Percentiles rank a stretch among this genome's conserved stretches.
These are phyloP conservation scores for Crambe crambe DNA, from an alignment of 37 sponge, comb jelly and placozoan genomes.

Conservation along the genomic window DNA sequence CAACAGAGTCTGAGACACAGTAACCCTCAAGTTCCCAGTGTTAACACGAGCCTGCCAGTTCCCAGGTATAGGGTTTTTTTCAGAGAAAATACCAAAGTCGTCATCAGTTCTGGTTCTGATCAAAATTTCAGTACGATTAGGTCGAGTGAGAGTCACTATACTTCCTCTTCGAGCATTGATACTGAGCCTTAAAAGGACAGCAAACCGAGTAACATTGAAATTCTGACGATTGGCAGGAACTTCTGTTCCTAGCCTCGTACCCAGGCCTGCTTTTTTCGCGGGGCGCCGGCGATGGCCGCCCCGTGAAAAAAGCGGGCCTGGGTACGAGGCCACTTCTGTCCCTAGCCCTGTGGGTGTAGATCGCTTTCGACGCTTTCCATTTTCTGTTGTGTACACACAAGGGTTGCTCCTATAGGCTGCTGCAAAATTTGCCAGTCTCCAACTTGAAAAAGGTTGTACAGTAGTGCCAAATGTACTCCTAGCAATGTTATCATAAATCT, in stretches of 20 bases:
- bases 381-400: neutral
- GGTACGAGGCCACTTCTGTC: neutral
- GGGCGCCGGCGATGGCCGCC: neutral
- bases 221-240: neutral
- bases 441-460: neutral
- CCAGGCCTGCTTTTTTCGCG: too few species aligned
- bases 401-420: neutral
- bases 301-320: too few species aligned
- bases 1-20: neutral
- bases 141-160: neutral
- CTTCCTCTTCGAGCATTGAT: neutral
- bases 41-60: neutral
- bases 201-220: neutral
- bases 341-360: neutral
- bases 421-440: neutral
- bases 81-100: neutral
- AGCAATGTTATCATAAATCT: neutral
- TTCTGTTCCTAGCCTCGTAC: too few species aligned
- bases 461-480: neutral
- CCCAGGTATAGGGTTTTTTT: slow-evolving; percentile 5
- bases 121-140: neutral
- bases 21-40: neutral
- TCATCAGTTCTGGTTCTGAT: neutral
- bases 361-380: too few species aligned
- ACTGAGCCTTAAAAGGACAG: neutral